phyloP scores from a whole-genome alignment of 2,797 vertebrate species.

The Bovichtus diacanthus region DNA sequence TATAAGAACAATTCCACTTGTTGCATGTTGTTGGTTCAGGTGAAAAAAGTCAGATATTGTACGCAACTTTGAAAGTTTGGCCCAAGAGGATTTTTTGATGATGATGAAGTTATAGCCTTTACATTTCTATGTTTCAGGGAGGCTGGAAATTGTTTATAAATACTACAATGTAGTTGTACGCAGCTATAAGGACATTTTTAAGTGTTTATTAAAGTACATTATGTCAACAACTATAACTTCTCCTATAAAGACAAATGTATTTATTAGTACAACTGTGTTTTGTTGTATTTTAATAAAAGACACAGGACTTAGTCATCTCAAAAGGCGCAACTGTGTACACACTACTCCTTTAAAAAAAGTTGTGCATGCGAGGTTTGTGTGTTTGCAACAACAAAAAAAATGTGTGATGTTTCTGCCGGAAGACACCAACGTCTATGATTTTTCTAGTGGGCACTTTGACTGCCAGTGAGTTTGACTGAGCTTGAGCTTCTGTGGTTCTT shows the following conservation, averaged over 20 bases:
- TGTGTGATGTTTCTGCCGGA: neutral
- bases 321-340: conserved; percentile 2
- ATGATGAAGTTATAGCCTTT: neutral
- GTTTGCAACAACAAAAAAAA: neutral
- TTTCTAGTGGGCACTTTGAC: neutral
- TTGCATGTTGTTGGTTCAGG: neutral
- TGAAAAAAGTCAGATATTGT: neutral
- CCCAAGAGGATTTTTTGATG: neutral
- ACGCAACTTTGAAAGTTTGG: neutral
- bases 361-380: neutral
- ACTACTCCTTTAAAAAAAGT: neutral
- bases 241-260: no score
- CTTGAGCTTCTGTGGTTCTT: neutral
- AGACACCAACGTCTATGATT: neutral
- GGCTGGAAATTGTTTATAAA: no score
- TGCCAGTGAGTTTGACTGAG: neutral
- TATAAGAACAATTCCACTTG: neutral
- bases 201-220: no score
- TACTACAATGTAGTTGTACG: no score
- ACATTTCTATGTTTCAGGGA: neutral
- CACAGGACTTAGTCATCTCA: neutral
- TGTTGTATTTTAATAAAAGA: no score
- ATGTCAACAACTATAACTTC: no score
- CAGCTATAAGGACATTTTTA: no score
- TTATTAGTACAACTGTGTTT: no score